Percentiles rank a stretch among this genome's conserved stretches.
These are phyloP conservation scores for Yponomeuta sedellus DNA, from an alignment of 2,888 invertebrate species.

Conservation along the genomic window DNA sequence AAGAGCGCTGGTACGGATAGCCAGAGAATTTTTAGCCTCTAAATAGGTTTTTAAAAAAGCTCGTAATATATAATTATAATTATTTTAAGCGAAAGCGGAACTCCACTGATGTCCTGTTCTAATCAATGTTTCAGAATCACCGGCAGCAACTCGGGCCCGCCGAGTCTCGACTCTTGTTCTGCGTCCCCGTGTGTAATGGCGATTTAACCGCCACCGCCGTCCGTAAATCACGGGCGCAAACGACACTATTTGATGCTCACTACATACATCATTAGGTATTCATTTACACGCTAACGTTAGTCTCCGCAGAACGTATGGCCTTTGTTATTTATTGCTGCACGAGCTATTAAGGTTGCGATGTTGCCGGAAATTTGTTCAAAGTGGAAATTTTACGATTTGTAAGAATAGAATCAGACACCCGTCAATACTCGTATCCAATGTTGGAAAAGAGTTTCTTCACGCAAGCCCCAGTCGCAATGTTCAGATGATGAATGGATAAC, in stretches of 20 bases:
- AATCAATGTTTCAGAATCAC: not conserved
- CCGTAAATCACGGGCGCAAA: conserved; percentile 12
- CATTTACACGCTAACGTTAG: conserved; percentile 10
- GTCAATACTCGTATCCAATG: no score
- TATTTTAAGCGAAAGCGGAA: not conserved
- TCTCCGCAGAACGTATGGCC: conserved; percentile 1
- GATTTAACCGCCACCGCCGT: conserved; percentile 6
- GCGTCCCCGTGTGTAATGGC: conserved; percentile 10
- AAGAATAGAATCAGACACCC: no score
- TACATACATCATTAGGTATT: conserved; percentile 12
- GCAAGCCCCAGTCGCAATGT: no score
- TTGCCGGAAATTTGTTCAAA: not conserved
- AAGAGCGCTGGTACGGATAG: no score
- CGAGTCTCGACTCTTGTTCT: conserved; percentile 5
- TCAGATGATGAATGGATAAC: no score
- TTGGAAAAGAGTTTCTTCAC: no score
- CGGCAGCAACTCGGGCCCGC: not conserved
- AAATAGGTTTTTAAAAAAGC: no score
- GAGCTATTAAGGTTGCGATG: not conserved
- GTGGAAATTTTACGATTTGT: not conserved
- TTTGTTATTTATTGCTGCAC: not conserved
- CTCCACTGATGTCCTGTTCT: not conserved
- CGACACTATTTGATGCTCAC: conserved; percentile 12
- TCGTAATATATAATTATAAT: no score
- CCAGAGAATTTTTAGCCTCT: no score